Evolutionary conservation across 2,888 invertebrate genomes (phyloP), one percentile per base, ranked within the genome.

Genomic region (Myathropa florea): DNA sequence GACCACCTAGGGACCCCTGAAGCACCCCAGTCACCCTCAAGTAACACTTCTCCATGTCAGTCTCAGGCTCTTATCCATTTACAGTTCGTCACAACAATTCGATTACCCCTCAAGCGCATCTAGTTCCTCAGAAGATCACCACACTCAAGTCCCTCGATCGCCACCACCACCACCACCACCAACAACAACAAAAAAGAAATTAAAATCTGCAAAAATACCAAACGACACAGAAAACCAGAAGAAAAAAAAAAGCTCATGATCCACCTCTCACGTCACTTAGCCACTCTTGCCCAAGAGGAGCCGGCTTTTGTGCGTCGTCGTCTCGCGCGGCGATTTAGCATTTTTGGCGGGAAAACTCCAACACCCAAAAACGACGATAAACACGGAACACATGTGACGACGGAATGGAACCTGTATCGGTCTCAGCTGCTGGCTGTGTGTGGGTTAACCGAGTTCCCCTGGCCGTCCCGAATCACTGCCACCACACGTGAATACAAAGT

Each of bases 341-440:
- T 84, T 80, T 84, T 84, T 84, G 84, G 84, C 84, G 84, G 84
- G 84, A 84, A 84, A 80, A 71, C 71, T 80, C 53, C 1, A 53
- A 55, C 73, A 36, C 46, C 59, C 36, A 60, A 60, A 75, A 73
- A 23, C 57, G 14, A 46, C 14, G 24, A 75, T 46, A n/a, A 60
- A 60, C 28, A 65, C 30, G 28, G 61, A 75, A 30, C 73, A 72
- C 68, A 75, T 83, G 68, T 65, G 73, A 79, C 30, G 53, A 55
- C 33, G 60, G 33, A 33, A 61, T 23, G 53, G 36, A 64, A 83
- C 24, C 23, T 46, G 46, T 46, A 46, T 46, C 46, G 7, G 18
- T 7, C 46, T 46, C 46, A 46, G 46, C 46, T 46, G 46, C 18
- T 46, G 46, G 46, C 46, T 46, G 46, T 46, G 46, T 46, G 18